Conservation (phyloP, 2,888 invertebrate species). For the Drosophila infuscata region DNA sequence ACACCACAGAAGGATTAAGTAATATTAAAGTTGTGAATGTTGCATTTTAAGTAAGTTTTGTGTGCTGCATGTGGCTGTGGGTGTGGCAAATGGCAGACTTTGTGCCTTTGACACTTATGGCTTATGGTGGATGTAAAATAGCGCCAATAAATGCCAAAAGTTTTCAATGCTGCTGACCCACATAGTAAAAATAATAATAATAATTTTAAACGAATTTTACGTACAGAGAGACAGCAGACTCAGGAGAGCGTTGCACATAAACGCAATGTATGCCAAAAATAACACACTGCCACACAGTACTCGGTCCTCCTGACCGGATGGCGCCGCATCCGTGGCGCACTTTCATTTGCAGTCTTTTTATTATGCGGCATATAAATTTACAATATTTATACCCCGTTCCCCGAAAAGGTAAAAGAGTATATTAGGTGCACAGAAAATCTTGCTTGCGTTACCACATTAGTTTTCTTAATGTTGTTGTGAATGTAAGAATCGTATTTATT, state of each 20-base stretch:
- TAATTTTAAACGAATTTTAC: slow-evolving; percentile 35
- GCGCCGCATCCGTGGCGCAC: slow-evolving; percentile 17
- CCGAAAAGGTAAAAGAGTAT: slow-evolving; percentile 7
- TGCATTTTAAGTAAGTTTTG: slow-evolving; percentile 59
- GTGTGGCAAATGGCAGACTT: slow-evolving; percentile 28
- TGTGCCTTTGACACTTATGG: slow-evolving; percentile 59
- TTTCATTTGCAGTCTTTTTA: slow-evolving; percentile 32
- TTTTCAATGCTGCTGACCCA: slow-evolving; percentile 50
- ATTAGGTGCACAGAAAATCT: neutral
- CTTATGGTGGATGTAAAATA: slow-evolving; percentile 39
- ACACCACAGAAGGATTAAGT: slow-evolving; percentile 70
- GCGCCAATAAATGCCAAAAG: slow-evolving; percentile 46
- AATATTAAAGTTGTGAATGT: slow-evolving; percentile 71
- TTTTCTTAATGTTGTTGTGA: neutral
- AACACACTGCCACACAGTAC: neutral
- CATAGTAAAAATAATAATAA: slow-evolving; percentile 43
- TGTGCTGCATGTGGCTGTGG: slow-evolving; percentile 27
- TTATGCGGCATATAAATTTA: slow-evolving; percentile 51
- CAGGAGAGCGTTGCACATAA: slow-evolving; percentile 30
- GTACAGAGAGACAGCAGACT: slow-evolving; percentile 4
- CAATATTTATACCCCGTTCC: slow-evolving; percentile 37
- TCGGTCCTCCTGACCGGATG: neutral
- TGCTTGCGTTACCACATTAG: neutral
- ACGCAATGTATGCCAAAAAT: slow-evolving; percentile 48
- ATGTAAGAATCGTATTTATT: neutral